Percentiles rank a stretch among this genome's conserved stretches.
These are phyloP conservation scores for Drosophila virilis DNA, from an alignment of 1,140 invertebrate species.

Conservation along the genomic window DNA sequence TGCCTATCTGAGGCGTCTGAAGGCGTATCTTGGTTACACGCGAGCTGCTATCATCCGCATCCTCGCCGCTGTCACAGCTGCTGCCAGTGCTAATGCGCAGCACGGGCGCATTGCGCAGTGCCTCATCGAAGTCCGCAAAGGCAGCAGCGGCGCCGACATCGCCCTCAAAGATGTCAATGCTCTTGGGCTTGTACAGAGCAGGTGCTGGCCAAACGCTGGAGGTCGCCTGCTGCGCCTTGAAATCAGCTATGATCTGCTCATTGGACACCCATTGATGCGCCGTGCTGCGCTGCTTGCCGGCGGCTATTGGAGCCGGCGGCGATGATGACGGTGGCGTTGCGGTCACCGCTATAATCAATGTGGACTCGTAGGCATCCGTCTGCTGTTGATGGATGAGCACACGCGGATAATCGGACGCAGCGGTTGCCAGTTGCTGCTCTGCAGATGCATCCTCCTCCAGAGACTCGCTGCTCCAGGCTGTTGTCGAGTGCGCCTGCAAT, in stretches of 20 bases:
- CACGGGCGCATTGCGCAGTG: conserved; percentile 69
- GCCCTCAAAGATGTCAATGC: conserved; percentile 78
- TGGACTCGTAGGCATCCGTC: conserved; percentile 73
- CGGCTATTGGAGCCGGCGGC: background rate
- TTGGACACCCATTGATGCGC: conserved; percentile 66
- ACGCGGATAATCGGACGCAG: conserved; percentile 58
- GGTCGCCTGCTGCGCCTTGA: conserved; percentile 40
- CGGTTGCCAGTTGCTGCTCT: conserved; percentile 9
- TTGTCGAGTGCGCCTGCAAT: conserved; percentile 44
- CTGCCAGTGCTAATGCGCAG: conserved; percentile 56
- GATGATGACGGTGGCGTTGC: conserved; percentile 26
- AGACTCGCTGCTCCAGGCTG: conserved; percentile 71
- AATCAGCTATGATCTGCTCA: conserved; percentile 63
- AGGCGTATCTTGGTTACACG: conserved; percentile 63
- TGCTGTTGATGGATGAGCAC: conserved; percentile 82
- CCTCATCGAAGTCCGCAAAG: conserved; percentile 82
- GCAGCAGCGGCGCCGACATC: conserved; percentile 45
- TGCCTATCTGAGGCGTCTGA: conserved; percentile 59
- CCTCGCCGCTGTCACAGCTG: conserved; percentile 40
- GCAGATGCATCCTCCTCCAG: conserved; percentile 53
- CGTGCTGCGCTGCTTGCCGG: background rate
- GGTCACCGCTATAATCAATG: conserved; percentile 78
- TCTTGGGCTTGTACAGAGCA: conserved; percentile 72
- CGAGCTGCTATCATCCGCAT: conserved; percentile 65
- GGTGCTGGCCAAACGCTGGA: conserved; percentile 42